These are phyloP conservation scores for Clytia hemisphaerica DNA, from an alignment of 30 jellyfish, hydroid and myxozoan genomes.

Conservation along the genomic window DNA sequence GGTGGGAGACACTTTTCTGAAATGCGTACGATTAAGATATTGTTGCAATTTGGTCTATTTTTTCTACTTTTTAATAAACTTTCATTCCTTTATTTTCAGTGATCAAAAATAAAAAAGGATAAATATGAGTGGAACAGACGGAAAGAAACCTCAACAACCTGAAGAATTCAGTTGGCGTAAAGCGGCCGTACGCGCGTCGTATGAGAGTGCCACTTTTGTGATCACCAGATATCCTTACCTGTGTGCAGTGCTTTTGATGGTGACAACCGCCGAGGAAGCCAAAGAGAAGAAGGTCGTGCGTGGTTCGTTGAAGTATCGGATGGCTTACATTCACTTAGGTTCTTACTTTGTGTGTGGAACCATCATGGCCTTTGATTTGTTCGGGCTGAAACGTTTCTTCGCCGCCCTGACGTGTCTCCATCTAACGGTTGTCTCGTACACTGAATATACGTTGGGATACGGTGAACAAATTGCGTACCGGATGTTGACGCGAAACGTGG, in stretches of 20 bases:
- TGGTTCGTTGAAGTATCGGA: not conserved
- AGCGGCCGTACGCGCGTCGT: slow-evolving; percentile 16
- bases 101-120: too few species aligned
- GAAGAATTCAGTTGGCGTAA: too few species aligned
- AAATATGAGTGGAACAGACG: too few species aligned
- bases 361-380: slow-evolving; percentile 71
- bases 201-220: slow-evolving; percentile 25
- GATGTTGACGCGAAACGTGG: slow-evolving; percentile 52
- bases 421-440: slow-evolving; percentile 28
- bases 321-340: slow-evolving; percentile 62
- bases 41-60: too few species aligned
- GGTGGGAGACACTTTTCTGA: too few species aligned
- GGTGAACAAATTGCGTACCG: slow-evolving; percentile 31
- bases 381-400: slow-evolving; percentile 47
- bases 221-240: slow-evolving; percentile 80
- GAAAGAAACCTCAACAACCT: too few species aligned
- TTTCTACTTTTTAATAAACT: too few species aligned
- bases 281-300: slow-evolving; percentile 11
- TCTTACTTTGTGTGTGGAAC: slow-evolving; percentile 72
- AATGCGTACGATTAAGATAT: too few species aligned
- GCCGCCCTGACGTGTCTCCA: slow-evolving; percentile 63
- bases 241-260: slow-evolving; percentile 74
- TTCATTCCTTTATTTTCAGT: too few species aligned
- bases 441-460: slow-evolving; percentile 26
- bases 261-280: slow-evolving; percentile 63